These are phyloP conservation scores for Eristalis intricaria DNA, from an alignment of 2,888 invertebrate species.

Conservation along the genomic window DNA sequence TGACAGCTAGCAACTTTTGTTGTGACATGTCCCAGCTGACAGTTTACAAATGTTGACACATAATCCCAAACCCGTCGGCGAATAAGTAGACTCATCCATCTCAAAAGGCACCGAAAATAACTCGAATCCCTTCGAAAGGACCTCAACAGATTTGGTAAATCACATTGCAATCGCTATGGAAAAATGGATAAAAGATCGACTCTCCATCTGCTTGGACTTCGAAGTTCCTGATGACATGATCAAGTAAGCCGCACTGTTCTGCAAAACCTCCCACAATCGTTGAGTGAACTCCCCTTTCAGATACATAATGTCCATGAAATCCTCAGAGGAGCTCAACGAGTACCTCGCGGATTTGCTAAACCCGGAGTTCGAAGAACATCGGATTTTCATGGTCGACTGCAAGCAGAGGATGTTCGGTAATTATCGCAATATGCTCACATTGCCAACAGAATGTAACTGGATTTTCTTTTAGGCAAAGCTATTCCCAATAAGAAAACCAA, in stretches of 20 bases:
- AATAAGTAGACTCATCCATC: too few species aligned
- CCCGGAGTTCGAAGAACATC: constrained; percentile 85
- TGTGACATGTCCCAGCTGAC: not conserved
- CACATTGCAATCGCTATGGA: constrained; percentile 82
- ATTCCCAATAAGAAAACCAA: constrained; percentile 73
- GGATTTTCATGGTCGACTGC: constrained; percentile 85
- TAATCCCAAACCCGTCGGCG: not conserved
- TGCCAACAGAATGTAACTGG: not conserved
- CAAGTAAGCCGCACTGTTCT: constrained; percentile 81
- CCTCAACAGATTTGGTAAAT: not conserved
- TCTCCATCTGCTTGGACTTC: constrained; percentile 86
- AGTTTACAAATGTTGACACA: not conserved
- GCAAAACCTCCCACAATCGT: not conserved
- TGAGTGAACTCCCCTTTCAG: constrained; percentile 81
- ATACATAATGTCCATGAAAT: constrained; percentile 87
- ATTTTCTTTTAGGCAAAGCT: constrained; percentile 62
- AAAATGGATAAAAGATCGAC: constrained; percentile 85
- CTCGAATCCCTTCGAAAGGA: not conserved
- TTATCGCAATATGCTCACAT: not conserved
- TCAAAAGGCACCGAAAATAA: too few species aligned
- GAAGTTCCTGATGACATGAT: constrained; percentile 87
- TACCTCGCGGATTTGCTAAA: constrained; percentile 90
- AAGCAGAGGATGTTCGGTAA: constrained; percentile 83
- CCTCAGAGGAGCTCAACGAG: constrained; percentile 87
- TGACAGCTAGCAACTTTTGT: not conserved